These are phyloP conservation scores for Mohoua ochrocephala DNA, from an alignment of 2,113 vertebrate genomes.

Conservation along the genomic window DNA sequence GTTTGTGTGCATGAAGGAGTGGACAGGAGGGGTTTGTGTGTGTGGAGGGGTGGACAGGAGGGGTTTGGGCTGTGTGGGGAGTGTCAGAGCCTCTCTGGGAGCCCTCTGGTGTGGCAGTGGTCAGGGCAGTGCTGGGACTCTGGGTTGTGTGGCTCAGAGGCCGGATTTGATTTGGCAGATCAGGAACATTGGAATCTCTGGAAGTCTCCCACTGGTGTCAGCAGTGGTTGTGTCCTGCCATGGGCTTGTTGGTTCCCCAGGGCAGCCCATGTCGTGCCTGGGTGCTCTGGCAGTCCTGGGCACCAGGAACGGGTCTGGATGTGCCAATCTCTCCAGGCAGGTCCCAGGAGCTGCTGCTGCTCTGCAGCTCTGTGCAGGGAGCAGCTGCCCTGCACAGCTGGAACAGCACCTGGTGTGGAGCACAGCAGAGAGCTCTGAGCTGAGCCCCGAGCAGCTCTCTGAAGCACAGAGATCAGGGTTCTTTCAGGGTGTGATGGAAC, in stretches of 20 bases:
- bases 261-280: rapidly evolving
- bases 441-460: neutral
- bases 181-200: neutral
- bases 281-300: neutral
- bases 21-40: neutral
- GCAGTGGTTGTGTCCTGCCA: neutral
- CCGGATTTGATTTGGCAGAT: neutral
- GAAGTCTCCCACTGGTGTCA: neutral
- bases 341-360: neutral
- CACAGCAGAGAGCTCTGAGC: neutral
- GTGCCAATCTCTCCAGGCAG: neutral
- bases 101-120: neutral
- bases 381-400: neutral
- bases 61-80: neutral
- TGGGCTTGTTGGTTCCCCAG: rapidly evolving
- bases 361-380: neutral
- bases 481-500: rapidly evolving
- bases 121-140: too few species aligned
- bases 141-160: neutral
- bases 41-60: too few species aligned
- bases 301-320: neutral
- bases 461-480: neutral
- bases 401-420: neutral
- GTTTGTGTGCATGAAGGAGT: too few species aligned
- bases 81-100: neutral